These are phyloP conservation scores for Propithecus perrieri DNA, from an alignment of 2,797 vertebrate genomes.

Conservation along the genomic window DNA sequence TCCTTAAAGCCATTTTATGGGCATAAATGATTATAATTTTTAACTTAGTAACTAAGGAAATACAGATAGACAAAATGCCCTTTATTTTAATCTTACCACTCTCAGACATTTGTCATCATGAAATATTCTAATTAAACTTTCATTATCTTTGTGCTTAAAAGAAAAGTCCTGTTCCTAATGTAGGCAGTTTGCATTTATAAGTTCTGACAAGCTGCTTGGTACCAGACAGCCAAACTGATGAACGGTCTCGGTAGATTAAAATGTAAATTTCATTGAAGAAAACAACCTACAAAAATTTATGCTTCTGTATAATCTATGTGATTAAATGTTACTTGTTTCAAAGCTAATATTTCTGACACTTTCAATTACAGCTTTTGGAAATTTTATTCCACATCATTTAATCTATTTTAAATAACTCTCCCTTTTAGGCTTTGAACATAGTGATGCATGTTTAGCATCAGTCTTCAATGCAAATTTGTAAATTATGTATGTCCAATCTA, in stretches of 20 bases:
- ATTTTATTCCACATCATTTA: conserved; percentile 86
- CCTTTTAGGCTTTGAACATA: conserved; percentile 74
- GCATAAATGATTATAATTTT: conserved; percentile 25
- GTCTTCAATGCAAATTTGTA: conserved; percentile 43
- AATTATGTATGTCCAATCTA: conserved; percentile 54
- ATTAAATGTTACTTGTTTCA: conserved; percentile 87
- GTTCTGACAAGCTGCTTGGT: conserved; percentile 79
- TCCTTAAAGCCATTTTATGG: not conserved
- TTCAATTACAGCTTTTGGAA: conserved; percentile 85
- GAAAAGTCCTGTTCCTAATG: conserved; percentile 72
- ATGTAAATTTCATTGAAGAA: conserved; percentile 84
- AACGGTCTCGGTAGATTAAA: conserved; percentile 84
- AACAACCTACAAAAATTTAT: conserved; percentile 84
- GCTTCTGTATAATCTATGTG: conserved; percentile 83
- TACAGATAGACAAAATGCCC: not conserved
- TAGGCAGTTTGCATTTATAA: conserved; percentile 66
- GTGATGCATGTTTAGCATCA: conserved; percentile 56
- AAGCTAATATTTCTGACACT: conserved; percentile 86
- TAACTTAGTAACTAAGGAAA: not conserved
- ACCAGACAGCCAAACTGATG: conserved; percentile 81
- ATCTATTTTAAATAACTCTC: conserved; percentile 82
- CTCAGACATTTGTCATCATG: not conserved
- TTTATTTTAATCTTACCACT: conserved; percentile 5
- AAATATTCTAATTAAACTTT: conserved; percentile 52
- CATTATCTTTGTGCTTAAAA: conserved; percentile 61